Evolutionary conservation across 2,888 invertebrate species (phyloP), one percentile per base, ranked within the genome.

Genomic region (Timema podura): DNA sequence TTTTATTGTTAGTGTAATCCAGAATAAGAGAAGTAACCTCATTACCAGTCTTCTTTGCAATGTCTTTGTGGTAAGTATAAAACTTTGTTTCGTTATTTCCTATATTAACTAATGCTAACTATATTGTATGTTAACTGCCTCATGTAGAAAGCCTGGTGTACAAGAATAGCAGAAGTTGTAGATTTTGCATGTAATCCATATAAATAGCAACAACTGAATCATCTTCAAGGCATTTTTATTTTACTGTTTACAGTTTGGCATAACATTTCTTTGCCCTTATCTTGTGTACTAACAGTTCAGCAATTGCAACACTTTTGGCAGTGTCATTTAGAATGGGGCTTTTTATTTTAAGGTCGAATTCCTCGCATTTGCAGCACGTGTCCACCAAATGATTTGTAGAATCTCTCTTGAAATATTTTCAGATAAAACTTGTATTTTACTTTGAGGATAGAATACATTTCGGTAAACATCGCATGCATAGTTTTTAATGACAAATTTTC

Each of bases 111-210:
- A 30, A 57, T 57, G 57, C 30, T 57, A 57, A 57, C 10, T 57
- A 57, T n/a, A 57, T 57, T 57, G 57, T 2, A 57, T 15, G 57
- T 6, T n/a, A 57, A n/a, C 57, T 13, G 57, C 30, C 57, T 57
- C 57, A 13, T 57, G 13, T 57, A 57, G 30, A 57, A 57, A 5
- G 7, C n/a, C 30, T 57, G 16, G 6, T 57, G 57, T n/a, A 57
- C 57, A 57, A 9, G 57, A 57, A 57, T 57, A 3, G 0, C 54
- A 54, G 54, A 54, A 54, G 6, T 54, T 3, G 54, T 16, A 3
- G 54, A 54, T 54, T 54, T 54, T 54, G 54, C 54, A 54, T 54
- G 54, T 15, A 54, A 54, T 54, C 54, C 54, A 54, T 5, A 57
- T 15, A 57, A 8, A n/a, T 57, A n/a, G 57, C n/a, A 57, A 57